phyloP scores from a whole-genome alignment of 1,140 invertebrate species.

The Drosophila bipectinata region DNA sequence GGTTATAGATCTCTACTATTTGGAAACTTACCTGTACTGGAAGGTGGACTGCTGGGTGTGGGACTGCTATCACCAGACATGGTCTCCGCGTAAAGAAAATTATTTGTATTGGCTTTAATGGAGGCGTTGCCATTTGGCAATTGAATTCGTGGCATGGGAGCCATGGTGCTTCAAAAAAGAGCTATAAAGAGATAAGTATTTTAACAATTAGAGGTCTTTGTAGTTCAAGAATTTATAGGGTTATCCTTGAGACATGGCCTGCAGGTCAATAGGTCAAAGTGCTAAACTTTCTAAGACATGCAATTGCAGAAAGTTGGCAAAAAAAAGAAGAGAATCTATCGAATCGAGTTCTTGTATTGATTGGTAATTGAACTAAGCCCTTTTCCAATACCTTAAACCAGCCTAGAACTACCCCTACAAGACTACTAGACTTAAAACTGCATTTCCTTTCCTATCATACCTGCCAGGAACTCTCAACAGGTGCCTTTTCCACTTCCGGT shows the following conservation, averaged over 20 bases:
- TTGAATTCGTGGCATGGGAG: conserved; percentile 79
- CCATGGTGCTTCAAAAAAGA: conserved; percentile 51
- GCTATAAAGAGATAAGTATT: conserved; percentile 24
- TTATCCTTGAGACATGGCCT: conserved; percentile 19
- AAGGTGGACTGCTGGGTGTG: conserved; percentile 79
- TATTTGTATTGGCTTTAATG: conserved; percentile 68
- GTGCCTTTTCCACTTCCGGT: conserved; percentile 21
- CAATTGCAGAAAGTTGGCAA: conserved; percentile 30
- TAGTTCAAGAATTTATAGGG: not conserved
- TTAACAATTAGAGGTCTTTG: conserved; percentile 11
- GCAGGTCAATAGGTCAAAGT: conserved; percentile 67
- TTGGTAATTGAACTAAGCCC: not conserved
- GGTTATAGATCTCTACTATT: not conserved
- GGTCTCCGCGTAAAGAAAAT: conserved; percentile 74
- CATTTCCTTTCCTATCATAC: not conserved
- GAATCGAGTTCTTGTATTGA: conserved; percentile 8
- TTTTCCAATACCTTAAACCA: not conserved
- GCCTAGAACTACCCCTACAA: too few species aligned
- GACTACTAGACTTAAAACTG: not conserved
- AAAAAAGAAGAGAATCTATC: not conserved
- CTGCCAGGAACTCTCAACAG: conserved; percentile 23
- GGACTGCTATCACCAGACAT: conserved; percentile 79
- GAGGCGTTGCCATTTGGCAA: conserved; percentile 54
- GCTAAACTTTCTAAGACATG: conserved; percentile 40
- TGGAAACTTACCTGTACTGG: conserved; percentile 70